Conservation (phyloP, 2,888 invertebrate genomes). For the Bimastos eiseni region DNA sequence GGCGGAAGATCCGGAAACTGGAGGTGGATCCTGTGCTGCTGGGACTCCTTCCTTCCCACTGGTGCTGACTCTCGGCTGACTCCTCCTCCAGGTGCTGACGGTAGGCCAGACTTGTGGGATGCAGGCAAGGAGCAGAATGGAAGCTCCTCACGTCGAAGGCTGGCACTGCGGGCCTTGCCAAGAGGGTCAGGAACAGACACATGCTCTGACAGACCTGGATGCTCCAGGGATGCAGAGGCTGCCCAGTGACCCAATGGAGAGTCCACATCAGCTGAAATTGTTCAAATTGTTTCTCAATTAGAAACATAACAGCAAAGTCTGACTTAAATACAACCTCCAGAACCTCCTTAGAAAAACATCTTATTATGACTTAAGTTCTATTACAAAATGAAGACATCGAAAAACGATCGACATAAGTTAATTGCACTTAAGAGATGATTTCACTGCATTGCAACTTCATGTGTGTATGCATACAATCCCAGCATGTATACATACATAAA, state of each 20-base stretch:
- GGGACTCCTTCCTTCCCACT: background rate
- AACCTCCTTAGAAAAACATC: background rate
- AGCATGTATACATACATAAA: no score
- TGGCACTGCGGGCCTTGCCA: slow-evolving; percentile 27
- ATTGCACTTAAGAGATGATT: no score
- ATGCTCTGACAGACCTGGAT: background rate
- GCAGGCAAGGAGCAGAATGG: background rate
- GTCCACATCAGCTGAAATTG: background rate
- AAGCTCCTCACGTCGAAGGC: slow-evolving; percentile 26
- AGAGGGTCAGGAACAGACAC: slow-evolving; percentile 28
- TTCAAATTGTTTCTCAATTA: background rate
- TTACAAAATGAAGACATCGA: background rate
- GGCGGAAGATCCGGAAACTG: slow-evolving; percentile 51
- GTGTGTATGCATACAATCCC: no score
- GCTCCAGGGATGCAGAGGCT: background rate
- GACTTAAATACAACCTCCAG: background rate
- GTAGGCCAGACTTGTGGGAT: background rate
- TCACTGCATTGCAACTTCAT: no score
- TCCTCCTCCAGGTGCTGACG: background rate
- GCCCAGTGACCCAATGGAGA: background rate
- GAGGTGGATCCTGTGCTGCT: slow-evolving; percentile 21
- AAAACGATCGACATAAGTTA: background rate
- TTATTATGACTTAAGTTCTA: background rate
- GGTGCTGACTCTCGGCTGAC: background rate
- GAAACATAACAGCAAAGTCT: background rate